Percentiles rank a stretch among this genome's conserved stretches.
Evolutionary conservation across 2,888 invertebrate species (phyloP).

Genomic region (Rhamphomyia laevipes): DNA sequence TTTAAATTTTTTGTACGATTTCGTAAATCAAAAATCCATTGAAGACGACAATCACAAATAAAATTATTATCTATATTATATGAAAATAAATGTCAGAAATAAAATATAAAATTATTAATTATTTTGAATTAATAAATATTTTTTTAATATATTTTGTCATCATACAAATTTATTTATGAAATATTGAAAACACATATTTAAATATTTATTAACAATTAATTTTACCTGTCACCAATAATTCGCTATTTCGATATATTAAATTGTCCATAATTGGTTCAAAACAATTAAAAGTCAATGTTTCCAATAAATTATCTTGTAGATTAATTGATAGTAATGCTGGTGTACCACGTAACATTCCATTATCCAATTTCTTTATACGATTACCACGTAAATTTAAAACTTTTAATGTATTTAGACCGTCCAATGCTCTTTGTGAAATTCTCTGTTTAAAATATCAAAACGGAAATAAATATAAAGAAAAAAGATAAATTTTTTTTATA

Average conservation of each 20-base stretch:
- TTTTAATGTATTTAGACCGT: constrained; percentile 52
- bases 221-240: constrained; percentile 59
- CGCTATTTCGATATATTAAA: constrained; percentile 53
- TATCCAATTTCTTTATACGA: constrained; percentile 50
- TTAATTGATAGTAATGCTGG: constrained; percentile 54
- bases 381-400: constrained; percentile 58
- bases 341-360: constrained; percentile 54
- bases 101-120: constrained; percentile 1
- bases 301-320: constrained; percentile 56
- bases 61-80: constrained; percentile 69
- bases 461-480: too few species aligned
- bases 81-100: constrained; percentile 11
- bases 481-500: too few species aligned
- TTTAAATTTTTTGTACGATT: constrained; percentile 63
- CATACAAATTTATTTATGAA: neutral
- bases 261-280: constrained; percentile 60
- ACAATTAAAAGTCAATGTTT: constrained; percentile 54
- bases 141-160: too few species aligned
- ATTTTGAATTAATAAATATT: too few species aligned
- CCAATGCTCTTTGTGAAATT: constrained; percentile 58
- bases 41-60: constrained; percentile 69
- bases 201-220: constrained; percentile 17
- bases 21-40: constrained; percentile 64
- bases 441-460: constrained; percentile 30
- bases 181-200: neutral